A percentile compares a stretch with the other conserved stretches of the same genome.
phyloP scores from a whole-genome alignment of 2,797 vertebrate genomes.

The Molossus molossus region DNA sequence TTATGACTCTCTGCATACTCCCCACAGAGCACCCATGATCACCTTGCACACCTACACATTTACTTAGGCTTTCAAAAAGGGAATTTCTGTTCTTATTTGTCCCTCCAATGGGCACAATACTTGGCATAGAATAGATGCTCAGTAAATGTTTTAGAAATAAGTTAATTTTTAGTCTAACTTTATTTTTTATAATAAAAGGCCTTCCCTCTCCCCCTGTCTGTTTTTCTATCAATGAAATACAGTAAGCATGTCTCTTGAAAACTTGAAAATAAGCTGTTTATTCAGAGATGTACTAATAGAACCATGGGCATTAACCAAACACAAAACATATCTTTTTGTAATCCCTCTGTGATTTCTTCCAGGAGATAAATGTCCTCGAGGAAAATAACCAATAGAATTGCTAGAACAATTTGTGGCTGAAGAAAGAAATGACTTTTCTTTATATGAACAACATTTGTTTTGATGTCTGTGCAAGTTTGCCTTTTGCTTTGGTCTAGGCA shows the following conservation, averaged over 20 bases:
- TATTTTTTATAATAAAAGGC: neutral
- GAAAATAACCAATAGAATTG: constrained; percentile 55
- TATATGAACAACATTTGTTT: neutral
- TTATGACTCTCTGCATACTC: neutral
- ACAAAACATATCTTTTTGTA: neutral
- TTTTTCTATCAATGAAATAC: neutral
- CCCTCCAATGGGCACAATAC: neutral
- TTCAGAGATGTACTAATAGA: neutral
- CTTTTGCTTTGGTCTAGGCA: neutral
- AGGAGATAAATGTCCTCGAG: constrained; percentile 44
- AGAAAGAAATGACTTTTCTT: constrained; percentile 49
- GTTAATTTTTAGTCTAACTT: neutral
- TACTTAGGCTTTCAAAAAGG: neutral
- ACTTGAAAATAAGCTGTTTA: constrained; percentile 1
- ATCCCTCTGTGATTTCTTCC: neutral
- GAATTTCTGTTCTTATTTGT: neutral
- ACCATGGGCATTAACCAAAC: neutral
- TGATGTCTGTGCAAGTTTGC: neutral
- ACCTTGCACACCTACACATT: neutral
- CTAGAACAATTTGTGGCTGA: constrained; percentile 24
- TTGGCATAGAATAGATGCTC: neutral
- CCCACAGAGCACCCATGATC: neutral
- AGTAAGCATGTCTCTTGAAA: constrained; percentile 32
- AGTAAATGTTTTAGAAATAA: constrained; percentile 16
- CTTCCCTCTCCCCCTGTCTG: neutral